Evolutionary conservation across 2,888 invertebrate species (phyloP).

Genomic region (Cheilosia soror): DNA sequence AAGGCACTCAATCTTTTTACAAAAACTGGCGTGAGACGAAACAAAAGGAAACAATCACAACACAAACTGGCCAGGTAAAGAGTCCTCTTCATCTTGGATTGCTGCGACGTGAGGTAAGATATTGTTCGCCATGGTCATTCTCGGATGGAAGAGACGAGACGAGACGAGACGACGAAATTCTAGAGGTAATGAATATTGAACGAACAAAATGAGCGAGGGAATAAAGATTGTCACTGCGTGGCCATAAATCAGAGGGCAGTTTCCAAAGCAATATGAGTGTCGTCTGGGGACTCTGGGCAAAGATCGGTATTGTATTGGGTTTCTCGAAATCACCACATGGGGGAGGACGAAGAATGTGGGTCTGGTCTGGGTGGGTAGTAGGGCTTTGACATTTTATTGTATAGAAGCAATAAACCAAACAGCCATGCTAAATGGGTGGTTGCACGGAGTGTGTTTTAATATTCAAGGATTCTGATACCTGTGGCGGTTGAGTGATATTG

Average conservation of each 20-base stretch:
- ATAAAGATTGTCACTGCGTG: conserved; percentile 71
- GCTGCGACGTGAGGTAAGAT: conserved; percentile 65
- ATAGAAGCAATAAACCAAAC: conserved; percentile 66
- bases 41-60: conserved; percentile 74
- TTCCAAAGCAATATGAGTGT: conserved; percentile 58
- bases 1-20: conserved; percentile 63
- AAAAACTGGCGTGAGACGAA: conserved; percentile 65
- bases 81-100: conserved; percentile 37
- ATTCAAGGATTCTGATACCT: conserved; percentile 62
- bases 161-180: conserved; percentile 2
- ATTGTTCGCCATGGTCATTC: conserved; percentile 59
- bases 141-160: not conserved
- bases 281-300: conserved; percentile 3
- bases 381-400: conserved; percentile 65
- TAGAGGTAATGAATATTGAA: conserved; percentile 69
- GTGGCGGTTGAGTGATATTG: conserved; percentile 51
- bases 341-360: conserved; percentile 65
- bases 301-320: conserved; percentile 57
- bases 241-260: conserved; percentile 69
- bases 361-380: conserved; percentile 31
- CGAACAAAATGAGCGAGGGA: conserved; percentile 67
- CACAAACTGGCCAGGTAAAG: conserved; percentile 55
- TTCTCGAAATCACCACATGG: conserved; percentile 68
- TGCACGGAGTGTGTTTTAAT: conserved; percentile 65
- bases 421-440: conserved; percentile 70